Conservation (phyloP, 2,113 vertebrate genomes). For the Rallus limicola region DNA sequence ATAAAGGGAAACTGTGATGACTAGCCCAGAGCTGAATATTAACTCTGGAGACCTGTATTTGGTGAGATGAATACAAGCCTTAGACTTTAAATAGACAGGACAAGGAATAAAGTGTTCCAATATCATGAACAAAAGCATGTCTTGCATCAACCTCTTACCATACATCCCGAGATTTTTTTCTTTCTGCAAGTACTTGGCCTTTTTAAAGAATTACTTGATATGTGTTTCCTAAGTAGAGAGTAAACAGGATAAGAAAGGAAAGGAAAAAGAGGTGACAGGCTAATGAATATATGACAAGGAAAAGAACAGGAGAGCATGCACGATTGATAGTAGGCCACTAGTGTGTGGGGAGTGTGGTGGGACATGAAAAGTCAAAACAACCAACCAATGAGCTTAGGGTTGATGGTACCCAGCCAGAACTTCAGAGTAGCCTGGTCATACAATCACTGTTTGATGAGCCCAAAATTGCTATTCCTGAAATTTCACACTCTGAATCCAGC, state of each 20-base stretch:
- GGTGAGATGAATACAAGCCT: background rate
- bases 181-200: background rate
- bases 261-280: background rate
- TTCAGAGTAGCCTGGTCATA: background rate
- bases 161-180: background rate
- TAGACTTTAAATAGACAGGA: background rate
- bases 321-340: background rate
- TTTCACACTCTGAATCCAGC: background rate
- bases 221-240: background rate
- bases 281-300: background rate
- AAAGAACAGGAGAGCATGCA: background rate
- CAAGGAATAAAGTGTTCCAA: background rate
- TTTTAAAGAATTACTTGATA: background rate
- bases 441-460: background rate
- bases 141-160: background rate
- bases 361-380: background rate
- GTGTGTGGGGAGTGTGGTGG: background rate
- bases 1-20: background rate
- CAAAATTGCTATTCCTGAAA: background rate
- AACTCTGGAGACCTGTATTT: background rate
- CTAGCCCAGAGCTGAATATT: background rate
- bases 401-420: background rate
- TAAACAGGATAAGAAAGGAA: background rate
- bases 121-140: background rate
- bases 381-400: background rate